Evolutionary conservation across 2,797 vertebrate genomes (phyloP).

Genomic region (Hoplostethus mediterraneus): DNA sequence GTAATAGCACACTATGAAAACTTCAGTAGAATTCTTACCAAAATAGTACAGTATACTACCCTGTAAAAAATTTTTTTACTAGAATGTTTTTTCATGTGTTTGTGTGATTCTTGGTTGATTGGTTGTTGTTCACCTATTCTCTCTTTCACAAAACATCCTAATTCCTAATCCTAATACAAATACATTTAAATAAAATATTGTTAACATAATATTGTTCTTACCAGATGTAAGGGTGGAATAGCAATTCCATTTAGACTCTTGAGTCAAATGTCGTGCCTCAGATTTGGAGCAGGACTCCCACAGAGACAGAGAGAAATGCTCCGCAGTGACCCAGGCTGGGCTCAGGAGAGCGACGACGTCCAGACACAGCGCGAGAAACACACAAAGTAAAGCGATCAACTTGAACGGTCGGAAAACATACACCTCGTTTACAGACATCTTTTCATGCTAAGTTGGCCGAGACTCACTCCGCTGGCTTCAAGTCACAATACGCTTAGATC

Average conservation of each 20-base stretch:
- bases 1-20: no score
- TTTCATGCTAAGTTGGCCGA: slow-evolving; percentile 13
- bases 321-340: slow-evolving; percentile 89
- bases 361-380: slow-evolving; percentile 85
- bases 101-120: no score
- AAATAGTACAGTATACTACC: no score
- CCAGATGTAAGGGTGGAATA: slow-evolving; percentile 85
- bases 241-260: slow-evolving; percentile 80
- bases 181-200: no score
- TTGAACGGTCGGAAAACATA: slow-evolving; percentile 85
- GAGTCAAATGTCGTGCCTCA: slow-evolving; percentile 27
- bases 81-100: no score
- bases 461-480: slow-evolving; percentile 18
- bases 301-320: slow-evolving; percentile 85
- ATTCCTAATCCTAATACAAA: no score
- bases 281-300: slow-evolving; percentile 85
- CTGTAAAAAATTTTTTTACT: no score
- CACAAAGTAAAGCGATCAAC: slow-evolving; percentile 86
- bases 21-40: no score
- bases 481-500: slow-evolving; percentile 11
- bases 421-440: slow-evolving; percentile 84
- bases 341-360: slow-evolving; percentile 86
- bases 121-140: no score
- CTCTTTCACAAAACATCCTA: no score
- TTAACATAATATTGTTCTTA: slow-evolving; percentile 44